Evolutionary conservation across 2,797 vertebrate genomes (phyloP).

Genomic region (Mus caroli): DNA sequence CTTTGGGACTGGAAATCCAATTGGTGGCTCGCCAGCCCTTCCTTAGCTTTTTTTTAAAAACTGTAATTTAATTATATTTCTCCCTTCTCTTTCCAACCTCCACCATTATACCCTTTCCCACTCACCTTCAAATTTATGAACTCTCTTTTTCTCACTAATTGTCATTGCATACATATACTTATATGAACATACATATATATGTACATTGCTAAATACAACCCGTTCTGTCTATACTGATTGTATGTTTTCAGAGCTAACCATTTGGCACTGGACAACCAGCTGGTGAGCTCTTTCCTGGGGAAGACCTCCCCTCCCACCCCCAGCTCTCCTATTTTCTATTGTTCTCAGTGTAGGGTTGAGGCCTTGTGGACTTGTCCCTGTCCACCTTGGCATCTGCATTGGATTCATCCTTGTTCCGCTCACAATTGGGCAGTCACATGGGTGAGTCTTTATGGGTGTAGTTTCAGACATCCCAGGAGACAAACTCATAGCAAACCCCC

Average conservation of each 20-base stretch:
- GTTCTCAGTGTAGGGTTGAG: not conserved
- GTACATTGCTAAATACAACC: too few species aligned
- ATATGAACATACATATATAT: not conserved
- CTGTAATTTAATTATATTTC: not conserved
- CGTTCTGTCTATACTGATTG: not conserved
- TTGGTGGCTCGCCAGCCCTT: not conserved
- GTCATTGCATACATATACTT: too few species aligned
- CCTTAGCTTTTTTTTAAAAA: not conserved
- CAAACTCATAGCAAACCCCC: not conserved
- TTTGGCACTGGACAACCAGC: not conserved
- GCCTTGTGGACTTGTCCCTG: not conserved
- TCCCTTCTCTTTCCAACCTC: not conserved
- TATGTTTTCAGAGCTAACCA: too few species aligned
- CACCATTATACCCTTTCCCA: fast-evolving
- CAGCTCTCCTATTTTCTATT: not conserved
- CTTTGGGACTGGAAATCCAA: not conserved
- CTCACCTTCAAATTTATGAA: not conserved
- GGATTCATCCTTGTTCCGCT: not conserved
- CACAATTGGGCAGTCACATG: not conserved
- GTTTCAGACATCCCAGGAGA: not conserved
- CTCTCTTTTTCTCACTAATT: not conserved
- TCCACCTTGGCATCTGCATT: not conserved
- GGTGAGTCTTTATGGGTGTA: not conserved
- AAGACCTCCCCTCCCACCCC: not conserved
- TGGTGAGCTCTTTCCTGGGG: not conserved